Base-by-base conservation (phyloP, 1,140 invertebrate genomes). In the Panagrolaimus sp. region DNA sequence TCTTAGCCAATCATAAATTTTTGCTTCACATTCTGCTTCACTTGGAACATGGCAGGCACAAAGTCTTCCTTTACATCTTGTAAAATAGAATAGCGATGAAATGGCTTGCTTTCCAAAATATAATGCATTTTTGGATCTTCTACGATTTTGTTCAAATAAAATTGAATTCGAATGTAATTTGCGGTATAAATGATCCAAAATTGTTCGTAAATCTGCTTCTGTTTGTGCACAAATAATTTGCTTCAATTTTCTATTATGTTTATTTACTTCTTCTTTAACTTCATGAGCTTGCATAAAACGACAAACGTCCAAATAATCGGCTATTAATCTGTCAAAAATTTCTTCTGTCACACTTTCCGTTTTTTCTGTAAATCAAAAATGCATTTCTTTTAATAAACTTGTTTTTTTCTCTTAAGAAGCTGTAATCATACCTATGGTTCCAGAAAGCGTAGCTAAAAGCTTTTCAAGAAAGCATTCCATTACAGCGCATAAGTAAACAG, bases 401-500 rank as follows among this genome's bases (percentile, higher is more conserved):
- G 31, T 38, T 38, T 38, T 38, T 38, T 38, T 38, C 31, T 38
- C 7, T 38, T 38, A 38, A 38, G 31, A 38, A 38, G 31, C 31
- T 38, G 7, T 66, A 66, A 20, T 20, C 23, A 16, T 31, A 66
- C 65, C 27, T 65, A 31, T 47, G 13, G 65, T 31, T 47, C 42
- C 45, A 27, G 46, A 44, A 20, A 31, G 38, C 42, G 65, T 42
- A 16, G 65, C 16, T 13, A 31, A 27, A 20, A 66, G 65, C 42
- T 66, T 31, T 43, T 63, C 62, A 16, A 63, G 27, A 27, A 63
- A 43, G 27, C 62, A 63, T 27, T 69, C 67, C 38, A 69, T 67
- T 27, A 69, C 57, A 20, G 62, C 67, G 16, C 31, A 67, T 13
- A 69, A 42, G 47, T 68, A 69, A 53, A 69, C 63, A 16, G 67